Evolutionary conservation across 2,797 vertebrate genomes (phyloP).

Genomic region (Clarias fuscus): DNA sequence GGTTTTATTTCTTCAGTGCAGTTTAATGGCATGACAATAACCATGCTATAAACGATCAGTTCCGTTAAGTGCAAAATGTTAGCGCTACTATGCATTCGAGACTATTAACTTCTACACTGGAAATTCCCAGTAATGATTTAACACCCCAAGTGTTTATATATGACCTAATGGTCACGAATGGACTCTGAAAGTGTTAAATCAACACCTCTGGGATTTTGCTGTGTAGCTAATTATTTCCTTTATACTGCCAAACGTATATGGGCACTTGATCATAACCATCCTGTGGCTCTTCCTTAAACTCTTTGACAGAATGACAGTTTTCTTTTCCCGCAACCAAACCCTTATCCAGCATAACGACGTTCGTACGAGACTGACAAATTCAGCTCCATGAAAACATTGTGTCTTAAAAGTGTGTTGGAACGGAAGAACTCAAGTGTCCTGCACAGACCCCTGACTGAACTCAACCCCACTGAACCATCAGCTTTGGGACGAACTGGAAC

Average conservation of each 20-base stretch:
- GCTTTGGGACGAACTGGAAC: too few species aligned
- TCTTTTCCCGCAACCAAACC: background rate
- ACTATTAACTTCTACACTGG: background rate
- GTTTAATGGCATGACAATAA: background rate
- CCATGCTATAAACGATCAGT: background rate
- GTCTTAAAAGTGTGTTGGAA: background rate
- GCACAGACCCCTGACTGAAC: background rate
- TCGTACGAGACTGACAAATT: background rate
- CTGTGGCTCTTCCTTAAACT: background rate
- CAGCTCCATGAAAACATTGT: background rate
- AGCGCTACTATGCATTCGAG: background rate
- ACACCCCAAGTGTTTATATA: too few species aligned
- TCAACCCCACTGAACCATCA: too few species aligned
- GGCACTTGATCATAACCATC: background rate
- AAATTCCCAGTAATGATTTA: too few species aligned
- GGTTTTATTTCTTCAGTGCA: background rate
- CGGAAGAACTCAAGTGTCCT: background rate
- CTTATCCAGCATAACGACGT: background rate
- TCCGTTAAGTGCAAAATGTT: background rate
- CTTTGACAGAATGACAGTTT: background rate
- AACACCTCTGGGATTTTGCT: too few species aligned
- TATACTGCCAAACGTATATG: background rate
- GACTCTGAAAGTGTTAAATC: too few species aligned
- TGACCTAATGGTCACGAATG: too few species aligned
- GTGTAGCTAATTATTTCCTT: background rate